phyloP scores from a whole-genome alignment of 1,140 invertebrate genomes.

The Drosophila rufa region DNA sequence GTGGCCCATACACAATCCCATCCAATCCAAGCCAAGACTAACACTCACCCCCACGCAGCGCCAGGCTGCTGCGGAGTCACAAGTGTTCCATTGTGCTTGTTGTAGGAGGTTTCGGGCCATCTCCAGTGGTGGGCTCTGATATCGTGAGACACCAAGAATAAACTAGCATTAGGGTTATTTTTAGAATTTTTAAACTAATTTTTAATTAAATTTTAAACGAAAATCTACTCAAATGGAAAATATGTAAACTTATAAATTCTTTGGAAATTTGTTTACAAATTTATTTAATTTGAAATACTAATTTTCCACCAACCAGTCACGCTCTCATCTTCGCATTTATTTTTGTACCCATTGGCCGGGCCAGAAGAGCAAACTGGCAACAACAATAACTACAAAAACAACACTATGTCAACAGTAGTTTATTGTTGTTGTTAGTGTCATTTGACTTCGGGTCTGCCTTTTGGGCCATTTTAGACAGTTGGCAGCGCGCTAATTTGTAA shows the following conservation, averaged over 20 bases:
- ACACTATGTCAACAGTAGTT: conserved; percentile 76
- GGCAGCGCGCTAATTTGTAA: conserved; percentile 83
- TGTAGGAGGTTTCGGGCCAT: conserved; percentile 58
- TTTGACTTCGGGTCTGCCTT: conserved; percentile 78
- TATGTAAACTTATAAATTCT: not conserved
- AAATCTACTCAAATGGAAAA: not conserved
- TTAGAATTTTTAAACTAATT: too few species aligned
- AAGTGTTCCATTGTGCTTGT: conserved; percentile 77
- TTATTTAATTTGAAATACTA: not conserved
- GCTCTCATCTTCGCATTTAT: conserved; percentile 18
- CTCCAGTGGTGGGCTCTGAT: conserved; percentile 8
- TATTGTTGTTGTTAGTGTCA: conserved; percentile 84
- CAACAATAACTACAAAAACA: conserved; percentile 64
- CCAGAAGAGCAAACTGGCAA: conserved; percentile 21
- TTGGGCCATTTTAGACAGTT: conserved; percentile 77
- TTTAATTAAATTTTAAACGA: too few species aligned
- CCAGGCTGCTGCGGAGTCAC: conserved; percentile 48
- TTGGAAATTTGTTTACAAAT: not conserved
- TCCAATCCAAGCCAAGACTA: conserved; percentile 27
- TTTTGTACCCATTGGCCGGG: conserved; percentile 5
- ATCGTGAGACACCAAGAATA: not conserved
- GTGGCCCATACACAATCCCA: conserved; percentile 21
- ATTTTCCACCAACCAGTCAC: not conserved
- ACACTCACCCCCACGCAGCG: conserved; percentile 76
- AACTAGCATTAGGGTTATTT: not conserved